Base-by-base conservation (phyloP, 2,113 vertebrate species). In the Cettia cetti region DNA sequence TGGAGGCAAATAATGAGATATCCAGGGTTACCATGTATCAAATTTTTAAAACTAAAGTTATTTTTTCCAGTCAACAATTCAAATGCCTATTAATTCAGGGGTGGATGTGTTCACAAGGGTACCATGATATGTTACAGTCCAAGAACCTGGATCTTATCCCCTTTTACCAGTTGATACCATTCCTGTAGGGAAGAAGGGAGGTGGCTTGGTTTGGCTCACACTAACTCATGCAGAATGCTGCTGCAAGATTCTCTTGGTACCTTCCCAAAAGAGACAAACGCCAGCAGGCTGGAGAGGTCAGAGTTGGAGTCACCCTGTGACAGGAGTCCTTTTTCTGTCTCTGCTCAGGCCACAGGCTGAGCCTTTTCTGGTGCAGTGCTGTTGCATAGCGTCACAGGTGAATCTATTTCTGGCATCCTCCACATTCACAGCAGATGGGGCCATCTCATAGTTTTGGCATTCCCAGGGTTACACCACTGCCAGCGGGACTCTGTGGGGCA, bases 401-500 rank as follows among this genome's bases (percentile, higher is more conserved):
- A 77, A 33, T 65, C 75, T 91, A 0, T 92, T 88, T 60, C 64
- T 81, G 86, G 71, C 68, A 68, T 33, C 28, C 45, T 86, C 64
- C 0, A 0, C 24, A 2, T 52, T 61, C 69, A 14, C 31, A 57
- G 86, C 90, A 94, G 93, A 90, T 92, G 90, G 88, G 40, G 9
- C 60, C 31, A n/a, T 88, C 44, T 79, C 74, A 74, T n/a, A 74
- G 39, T 31, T 82, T 44, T 93, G 82, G 90, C 82, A 71, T 82
- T 77, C 75, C 60, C 45, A 17, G 14, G 20, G 4, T 76, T 23
- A 50, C n/a, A 22, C 18, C 0, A 0, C 33, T 2, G 0, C 33
- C 1, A 0, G 47, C 7, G 0, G 66, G 31, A 63, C 64, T 9
- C 30, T 5, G 0, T 4, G 30, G 33, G n/a, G 33, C 21, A 39